Evolutionary conservation across 2,888 invertebrate species (phyloP), one percentile per base, ranked within the genome.

Genomic region (Sphecodes monilicornis): DNA sequence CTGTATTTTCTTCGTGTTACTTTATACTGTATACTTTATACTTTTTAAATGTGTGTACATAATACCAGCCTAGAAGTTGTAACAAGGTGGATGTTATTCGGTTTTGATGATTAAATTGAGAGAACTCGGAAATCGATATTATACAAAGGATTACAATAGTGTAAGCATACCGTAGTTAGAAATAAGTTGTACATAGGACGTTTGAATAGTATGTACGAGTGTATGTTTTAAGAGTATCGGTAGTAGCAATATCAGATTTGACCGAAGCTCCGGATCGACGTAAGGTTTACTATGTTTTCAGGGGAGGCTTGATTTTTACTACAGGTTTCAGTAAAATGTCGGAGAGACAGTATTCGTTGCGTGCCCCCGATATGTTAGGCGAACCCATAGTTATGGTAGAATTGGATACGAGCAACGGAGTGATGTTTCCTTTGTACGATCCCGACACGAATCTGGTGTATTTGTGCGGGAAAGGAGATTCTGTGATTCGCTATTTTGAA

Each of bases 391-490:
- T 98, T 43, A 98, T 98, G 96, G 98, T 98, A 72, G 98, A 98
- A 96, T 96, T 98, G 92, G 98, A 98, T 95, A 98, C 98, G 66
- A 98, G 98, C 92, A 99, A 99, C 95, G 99, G 99, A 78, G 98
- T 99, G 86, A 98, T 99, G 97, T 98, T 99, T 95, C 99, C 99
- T 26, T 96, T 98, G 57, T 99, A 99, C 95, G 99, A 99, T 95
- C 97, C 98, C 75, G 99, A 99, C 95, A 98, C 98, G 89, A 98
- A 98, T 96, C 96, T 99, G 93, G 97, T 99, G 91, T 99, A 97
- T 95, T 96, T 99, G 73, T 99, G 99, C 94, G 99, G 99, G 89
- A 99, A 99, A 96, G 99, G 99, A 73, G 99, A 99, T 96, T 99
- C 99, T 78, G 99, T 99, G 91, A 99, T 99, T 92, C 96, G 99